Percentiles rank a stretch among this genome's conserved stretches.
Conservation (phyloP, 92 coral and sea anemone genomes). For the Blastomussa wellsi region DNA sequence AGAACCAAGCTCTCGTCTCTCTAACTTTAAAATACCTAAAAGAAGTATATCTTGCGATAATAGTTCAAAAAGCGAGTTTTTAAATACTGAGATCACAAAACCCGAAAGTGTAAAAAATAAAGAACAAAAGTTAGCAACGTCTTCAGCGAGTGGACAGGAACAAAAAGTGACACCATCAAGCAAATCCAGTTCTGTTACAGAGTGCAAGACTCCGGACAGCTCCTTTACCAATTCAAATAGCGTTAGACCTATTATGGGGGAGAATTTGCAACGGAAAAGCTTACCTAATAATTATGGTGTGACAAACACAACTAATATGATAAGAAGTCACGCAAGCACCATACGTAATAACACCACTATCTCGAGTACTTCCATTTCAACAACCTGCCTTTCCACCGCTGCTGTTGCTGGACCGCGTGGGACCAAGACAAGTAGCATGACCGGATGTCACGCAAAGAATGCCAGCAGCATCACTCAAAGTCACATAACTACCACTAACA, state of each 20-base stretch:
- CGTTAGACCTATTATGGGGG: not conserved
- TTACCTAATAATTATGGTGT: not conserved
- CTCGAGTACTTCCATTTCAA: not conserved
- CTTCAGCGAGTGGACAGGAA: not conserved
- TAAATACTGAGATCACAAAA: not conserved
- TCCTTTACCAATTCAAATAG: not conserved
- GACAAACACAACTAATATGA: not conserved
- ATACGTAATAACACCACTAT: not conserved
- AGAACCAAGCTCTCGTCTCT: not conserved
- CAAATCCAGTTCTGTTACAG: not conserved
- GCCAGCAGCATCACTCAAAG: not conserved
- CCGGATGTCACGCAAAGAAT: not conserved
- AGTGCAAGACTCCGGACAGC: not conserved
- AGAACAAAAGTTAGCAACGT: not conserved
- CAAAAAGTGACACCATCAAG: not conserved
- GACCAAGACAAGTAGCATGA: not conserved
- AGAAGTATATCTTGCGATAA: not conserved
- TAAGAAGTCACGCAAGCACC: not conserved
- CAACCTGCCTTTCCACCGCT: not conserved
- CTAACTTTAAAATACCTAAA: conserved; percentile 33
- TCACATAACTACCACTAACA: not conserved
- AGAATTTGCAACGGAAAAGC: not conserved
- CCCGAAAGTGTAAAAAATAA: not conserved
- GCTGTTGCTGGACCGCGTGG: not conserved
- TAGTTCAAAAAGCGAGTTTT: not conserved